Evolutionary conservation across 53 echinoderm and acorn worm genomes (phyloP), one percentile per base, ranked within the genome.

Genomic region (Holothuria scabra): DNA sequence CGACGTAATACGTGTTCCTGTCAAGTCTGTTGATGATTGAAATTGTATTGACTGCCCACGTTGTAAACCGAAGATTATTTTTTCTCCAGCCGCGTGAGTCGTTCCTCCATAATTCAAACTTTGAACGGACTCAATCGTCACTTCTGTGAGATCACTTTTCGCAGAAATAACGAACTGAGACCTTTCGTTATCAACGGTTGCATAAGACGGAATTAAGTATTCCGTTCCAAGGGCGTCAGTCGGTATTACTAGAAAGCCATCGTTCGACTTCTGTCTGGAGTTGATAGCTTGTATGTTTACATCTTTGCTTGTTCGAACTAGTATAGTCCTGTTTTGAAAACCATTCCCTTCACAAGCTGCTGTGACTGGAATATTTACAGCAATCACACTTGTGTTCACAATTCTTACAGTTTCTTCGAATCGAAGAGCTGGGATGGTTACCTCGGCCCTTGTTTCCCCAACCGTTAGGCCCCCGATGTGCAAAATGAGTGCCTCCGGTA

Each of bases 1-100:
- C 28, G 96, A 78, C 65, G 68, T 85, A 67, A 96, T 85, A 57
- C 85, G 89, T 22, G 96, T 83, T 35, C 96, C 96, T 2, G 91
- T 96, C 21, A 96, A 68, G 83, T 96, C 96, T 22, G 83, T 90
- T 26, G 72, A 25, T 33, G 91, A 89, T 78, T 96, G 96, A 63
- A 96, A 93, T 85, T 96, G 96, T 59, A 96, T 88, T 59, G 93
- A 89, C 88, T 93, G 84, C 49, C 91, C 85, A 58, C 88, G 84
- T 59, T 82, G 76, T 4, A 96, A 66, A 35, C 84, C 87, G 37
- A 96, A 85, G 10, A 91, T 90, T 14, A 93, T 80, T 60, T 79
- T 82, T 52, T 90, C 79, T 13, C 93, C 93, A 12, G 83, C 79
- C 44, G 87, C 79, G 66, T 88, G 93, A 48, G 80, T 75, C 29